Evolutionary conservation across 1,140 invertebrate genomes (phyloP).

Genomic region (Subanguina moxae): DNA sequence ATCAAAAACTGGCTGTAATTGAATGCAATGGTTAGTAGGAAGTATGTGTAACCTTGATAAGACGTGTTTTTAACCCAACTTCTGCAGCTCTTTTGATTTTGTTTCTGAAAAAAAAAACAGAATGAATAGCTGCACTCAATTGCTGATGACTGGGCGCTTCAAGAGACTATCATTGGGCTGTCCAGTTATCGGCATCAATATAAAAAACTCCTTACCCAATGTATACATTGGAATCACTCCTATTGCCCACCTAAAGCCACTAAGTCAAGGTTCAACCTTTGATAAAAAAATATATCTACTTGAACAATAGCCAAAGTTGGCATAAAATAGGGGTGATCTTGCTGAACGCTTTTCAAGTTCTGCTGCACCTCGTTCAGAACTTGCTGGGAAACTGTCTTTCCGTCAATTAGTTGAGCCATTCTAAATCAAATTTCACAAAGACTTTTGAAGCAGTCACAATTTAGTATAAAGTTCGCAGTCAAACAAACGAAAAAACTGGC

Average conservation of each 20-base stretch:
- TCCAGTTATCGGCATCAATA: no score
- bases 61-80: conserved; percentile 79
- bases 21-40: no score
- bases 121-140: no score
- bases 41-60: conserved; percentile 65
- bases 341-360: conserved; percentile 34
- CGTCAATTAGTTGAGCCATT: conserved; percentile 53
- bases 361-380: conserved; percentile 42
- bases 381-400: conserved; percentile 51
- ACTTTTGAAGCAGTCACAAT: no score
- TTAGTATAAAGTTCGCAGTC: no score
- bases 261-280: conserved; percentile 12
- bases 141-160: no score
- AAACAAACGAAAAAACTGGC: no score
- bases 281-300: conserved; percentile 28
- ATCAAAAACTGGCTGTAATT: no score
- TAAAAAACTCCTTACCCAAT: conserved; percentile 70
- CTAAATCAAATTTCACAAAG: not conserved
- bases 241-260: conserved; percentile 72
- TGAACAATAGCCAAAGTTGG: conserved; percentile 55
- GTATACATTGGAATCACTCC: conserved; percentile 98
- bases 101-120: conserved; percentile 62
- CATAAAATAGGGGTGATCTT: conserved; percentile 44
- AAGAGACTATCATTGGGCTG: no score
- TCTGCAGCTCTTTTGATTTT: conserved; percentile 87